A percentile compares a stretch with the other conserved stretches of the same genome.
Evolutionary conservation across 2,797 vertebrate genomes (phyloP).

Genomic region (Oreonectes daqikongensis): DNA sequence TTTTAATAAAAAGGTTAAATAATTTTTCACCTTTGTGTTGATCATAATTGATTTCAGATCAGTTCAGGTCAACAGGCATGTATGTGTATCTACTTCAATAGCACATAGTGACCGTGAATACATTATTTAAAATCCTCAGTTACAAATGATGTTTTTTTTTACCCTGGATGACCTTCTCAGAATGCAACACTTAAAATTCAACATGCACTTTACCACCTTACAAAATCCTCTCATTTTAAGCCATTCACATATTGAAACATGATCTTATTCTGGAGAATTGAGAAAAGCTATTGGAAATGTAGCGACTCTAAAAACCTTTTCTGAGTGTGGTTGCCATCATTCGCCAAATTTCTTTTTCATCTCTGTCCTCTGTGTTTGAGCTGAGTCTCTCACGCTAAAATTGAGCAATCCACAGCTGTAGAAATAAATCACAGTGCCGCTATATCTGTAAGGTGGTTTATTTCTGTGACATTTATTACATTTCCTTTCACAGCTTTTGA

Average conservation of each 20-base stretch:
- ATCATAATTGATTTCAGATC: slow-evolving; percentile 14
- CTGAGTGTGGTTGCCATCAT: not conserved
- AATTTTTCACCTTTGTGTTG: not conserved
- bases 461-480: slow-evolving; percentile 9
- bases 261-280: not conserved
- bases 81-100: not conserved
- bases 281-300: not conserved
- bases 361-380: not conserved
- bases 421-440: slow-evolving; percentile 4
- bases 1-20: slow-evolving; percentile 10
- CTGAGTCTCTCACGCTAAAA: not conserved
- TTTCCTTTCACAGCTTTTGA: slow-evolving; percentile 20
- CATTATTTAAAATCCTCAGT: slow-evolving; percentile 10
- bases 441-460: not conserved
- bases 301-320: not conserved
- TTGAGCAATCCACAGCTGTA: not conserved
- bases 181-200: not conserved
- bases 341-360: not conserved
- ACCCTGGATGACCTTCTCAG: slow-evolving; percentile 2
- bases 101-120: not conserved
- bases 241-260: not conserved
- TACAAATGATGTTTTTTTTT: slow-evolving; percentile 22
- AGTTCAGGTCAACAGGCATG: not conserved
- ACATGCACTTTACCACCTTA: not conserved
- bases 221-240: not conserved